phyloP scores from a whole-genome alignment of 2,888 invertebrate species.

The Gibbula magus region DNA sequence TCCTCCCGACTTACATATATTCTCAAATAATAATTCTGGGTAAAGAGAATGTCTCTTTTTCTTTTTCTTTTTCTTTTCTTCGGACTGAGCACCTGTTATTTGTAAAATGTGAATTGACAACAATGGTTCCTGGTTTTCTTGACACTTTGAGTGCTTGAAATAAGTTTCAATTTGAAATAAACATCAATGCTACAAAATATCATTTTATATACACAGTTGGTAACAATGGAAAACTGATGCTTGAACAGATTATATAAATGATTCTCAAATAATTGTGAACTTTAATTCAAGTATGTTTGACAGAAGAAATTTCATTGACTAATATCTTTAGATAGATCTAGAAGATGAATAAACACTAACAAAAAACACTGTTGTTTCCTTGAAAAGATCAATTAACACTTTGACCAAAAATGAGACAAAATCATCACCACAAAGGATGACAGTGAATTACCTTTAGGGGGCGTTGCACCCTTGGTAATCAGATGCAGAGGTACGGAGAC shows the following conservation, averaged over 20 bases:
- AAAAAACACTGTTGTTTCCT: background rate
- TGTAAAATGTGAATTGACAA: no score
- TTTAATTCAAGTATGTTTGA: background rate
- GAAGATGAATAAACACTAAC: background rate
- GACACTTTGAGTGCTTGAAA: no score
- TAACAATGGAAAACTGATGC: no score
- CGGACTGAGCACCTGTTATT: no score
- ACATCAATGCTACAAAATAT: no score
- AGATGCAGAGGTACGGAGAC: conserved; percentile 87
- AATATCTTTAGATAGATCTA: background rate
- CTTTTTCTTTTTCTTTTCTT: no score
- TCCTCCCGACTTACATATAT: background rate
- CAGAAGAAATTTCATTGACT: no score
- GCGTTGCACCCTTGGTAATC: conserved; percentile 60
- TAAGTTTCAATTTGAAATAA: no score
- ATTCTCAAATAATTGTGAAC: no score
- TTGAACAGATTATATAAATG: no score
- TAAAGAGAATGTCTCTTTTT: conserved; percentile 9
- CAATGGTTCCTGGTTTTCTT: no score
- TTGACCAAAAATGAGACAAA: background rate
- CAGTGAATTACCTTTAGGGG: conserved; percentile 58
- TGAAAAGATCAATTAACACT: background rate
- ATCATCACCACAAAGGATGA: background rate
- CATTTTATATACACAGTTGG: no score
- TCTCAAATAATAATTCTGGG: conserved; percentile 11